These are phyloP conservation scores for Bolinopsis microptera DNA, from an alignment of 37 sponge, comb jelly and placozoan species.

Conservation along the genomic window DNA sequence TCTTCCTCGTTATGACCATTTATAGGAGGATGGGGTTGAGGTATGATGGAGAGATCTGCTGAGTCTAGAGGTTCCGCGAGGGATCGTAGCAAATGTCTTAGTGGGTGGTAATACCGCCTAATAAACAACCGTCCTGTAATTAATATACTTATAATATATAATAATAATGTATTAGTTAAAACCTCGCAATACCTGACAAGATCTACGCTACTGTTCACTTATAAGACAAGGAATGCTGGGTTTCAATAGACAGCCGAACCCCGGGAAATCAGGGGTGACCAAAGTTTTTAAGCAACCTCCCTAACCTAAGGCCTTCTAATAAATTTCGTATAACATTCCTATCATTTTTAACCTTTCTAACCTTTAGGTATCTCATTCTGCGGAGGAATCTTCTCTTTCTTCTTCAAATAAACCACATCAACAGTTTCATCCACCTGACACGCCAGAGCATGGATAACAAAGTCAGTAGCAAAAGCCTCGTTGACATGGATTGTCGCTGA, in stretches of 20 bases:
- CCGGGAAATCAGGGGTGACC: no score
- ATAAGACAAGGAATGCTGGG: no score
- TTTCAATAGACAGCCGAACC: no score
- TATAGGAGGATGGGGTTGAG: constrained; percentile 16
- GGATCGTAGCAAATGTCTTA: neutral
- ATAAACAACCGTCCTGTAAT: constrained; percentile 27
- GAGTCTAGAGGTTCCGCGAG: neutral
- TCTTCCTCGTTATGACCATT: neutral
- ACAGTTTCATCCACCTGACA: neutral
- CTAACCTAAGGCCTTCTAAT: no score
- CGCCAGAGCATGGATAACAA: constrained; percentile 1
- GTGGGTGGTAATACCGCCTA: constrained; percentile 23
- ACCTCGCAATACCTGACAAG: no score
- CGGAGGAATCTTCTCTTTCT: constrained; percentile 46
- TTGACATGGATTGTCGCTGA: constrained; percentile 5
- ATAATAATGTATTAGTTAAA: no score
- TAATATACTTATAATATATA: no score
- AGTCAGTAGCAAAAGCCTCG: constrained; percentile 43
- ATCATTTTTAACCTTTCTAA: no score
- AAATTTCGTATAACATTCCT: no score
- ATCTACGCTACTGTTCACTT: no score
- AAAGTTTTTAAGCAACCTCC: no score
- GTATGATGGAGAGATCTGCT: constrained; percentile 8
- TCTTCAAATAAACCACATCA: constrained; percentile 11
- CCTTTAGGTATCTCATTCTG: constrained; percentile 23